A percentile compares a stretch with the other conserved stretches of the same genome.
These are phyloP conservation scores for Camelus bactrianus DNA, from an alignment of 2,113 vertebrate genomes.

Conservation along the genomic window DNA sequence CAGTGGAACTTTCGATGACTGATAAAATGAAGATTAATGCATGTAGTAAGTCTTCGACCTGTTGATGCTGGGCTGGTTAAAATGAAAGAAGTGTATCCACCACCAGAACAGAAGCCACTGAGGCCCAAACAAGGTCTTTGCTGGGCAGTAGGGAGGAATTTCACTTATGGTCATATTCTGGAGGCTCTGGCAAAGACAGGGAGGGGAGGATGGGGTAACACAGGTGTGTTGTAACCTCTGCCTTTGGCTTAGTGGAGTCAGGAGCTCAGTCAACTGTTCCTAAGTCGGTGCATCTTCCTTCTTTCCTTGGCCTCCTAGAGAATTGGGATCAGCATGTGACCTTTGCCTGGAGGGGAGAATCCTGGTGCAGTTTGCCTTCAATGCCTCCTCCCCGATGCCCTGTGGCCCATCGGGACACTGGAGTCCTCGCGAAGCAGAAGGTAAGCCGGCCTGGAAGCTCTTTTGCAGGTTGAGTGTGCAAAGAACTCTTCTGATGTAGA, in stretches of 20 bases:
- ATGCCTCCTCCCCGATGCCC: slow-evolving; percentile 96
- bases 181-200: slow-evolving; percentile 19
- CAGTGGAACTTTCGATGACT: neutral
- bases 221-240: slow-evolving; percentile 49
- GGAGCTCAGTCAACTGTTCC: slow-evolving; percentile 86
- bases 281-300: slow-evolving; percentile 95
- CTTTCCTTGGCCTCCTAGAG: slow-evolving; percentile 98
- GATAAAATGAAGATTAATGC: neutral
- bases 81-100: neutral
- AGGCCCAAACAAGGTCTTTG: neutral
- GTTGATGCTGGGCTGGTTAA: neutral
- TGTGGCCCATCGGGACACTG: slow-evolving; percentile 97
- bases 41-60: neutral
- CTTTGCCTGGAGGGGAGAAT: slow-evolving; percentile 95
- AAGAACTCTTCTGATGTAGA: neutral
- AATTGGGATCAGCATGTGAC: slow-evolving; percentile 99
- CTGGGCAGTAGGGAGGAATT: neutral
- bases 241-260: slow-evolving; percentile 70
- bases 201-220: slow-evolving; percentile 55
- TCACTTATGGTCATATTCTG: neutral
- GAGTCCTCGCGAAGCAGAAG: slow-evolving; percentile 98
- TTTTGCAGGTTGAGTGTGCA: neutral
- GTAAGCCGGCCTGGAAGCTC: slow-evolving; percentile 84
- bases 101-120: neutral
- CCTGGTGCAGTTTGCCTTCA: slow-evolving; percentile 96